Percentiles rank a stretch among this genome's conserved stretches.
Evolutionary conservation across 2,797 vertebrate species (phyloP).

Genomic region (Mormyrops boulengeri): DNA sequence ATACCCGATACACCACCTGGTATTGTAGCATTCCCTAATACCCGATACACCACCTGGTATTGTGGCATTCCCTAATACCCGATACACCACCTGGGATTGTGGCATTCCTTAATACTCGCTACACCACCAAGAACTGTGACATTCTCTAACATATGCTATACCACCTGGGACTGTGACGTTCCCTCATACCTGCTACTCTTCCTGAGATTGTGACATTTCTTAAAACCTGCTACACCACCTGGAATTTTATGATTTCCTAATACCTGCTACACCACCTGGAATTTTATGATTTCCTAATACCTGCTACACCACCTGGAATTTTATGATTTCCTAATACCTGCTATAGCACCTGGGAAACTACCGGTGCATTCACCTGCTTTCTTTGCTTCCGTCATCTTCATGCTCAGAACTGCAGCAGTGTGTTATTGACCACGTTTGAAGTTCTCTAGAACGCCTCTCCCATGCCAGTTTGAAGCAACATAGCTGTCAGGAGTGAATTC

Average conservation of each 20-base stretch:
- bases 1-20: neutral
- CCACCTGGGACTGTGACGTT: too few species aligned
- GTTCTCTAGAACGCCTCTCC: constrained; percentile 11
- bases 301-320: neutral
- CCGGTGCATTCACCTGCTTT: neutral
- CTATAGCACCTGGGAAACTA: neutral
- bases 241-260: neutral
- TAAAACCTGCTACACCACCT: neutral
- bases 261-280: neutral
- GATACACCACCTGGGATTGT: neutral
- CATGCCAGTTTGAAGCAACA: constrained; percentile 31
- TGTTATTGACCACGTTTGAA: constrained; percentile 20
- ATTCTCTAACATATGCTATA: too few species aligned
- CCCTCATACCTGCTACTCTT: neutral
- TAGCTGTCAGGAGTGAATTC: constrained; percentile 24
- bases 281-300: neutral
- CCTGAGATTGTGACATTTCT: neutral
- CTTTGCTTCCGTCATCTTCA: neutral
- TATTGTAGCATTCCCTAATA: neutral
- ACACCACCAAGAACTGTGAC: too few species aligned
- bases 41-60: neutral
- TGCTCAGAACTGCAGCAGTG: neutral
- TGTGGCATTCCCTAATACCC: neutral
- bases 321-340: neutral
- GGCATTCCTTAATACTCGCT: neutral